phyloP scores from a whole-genome alignment of 1,140 invertebrate genomes.

The Harpegnathos saltator region DNA sequence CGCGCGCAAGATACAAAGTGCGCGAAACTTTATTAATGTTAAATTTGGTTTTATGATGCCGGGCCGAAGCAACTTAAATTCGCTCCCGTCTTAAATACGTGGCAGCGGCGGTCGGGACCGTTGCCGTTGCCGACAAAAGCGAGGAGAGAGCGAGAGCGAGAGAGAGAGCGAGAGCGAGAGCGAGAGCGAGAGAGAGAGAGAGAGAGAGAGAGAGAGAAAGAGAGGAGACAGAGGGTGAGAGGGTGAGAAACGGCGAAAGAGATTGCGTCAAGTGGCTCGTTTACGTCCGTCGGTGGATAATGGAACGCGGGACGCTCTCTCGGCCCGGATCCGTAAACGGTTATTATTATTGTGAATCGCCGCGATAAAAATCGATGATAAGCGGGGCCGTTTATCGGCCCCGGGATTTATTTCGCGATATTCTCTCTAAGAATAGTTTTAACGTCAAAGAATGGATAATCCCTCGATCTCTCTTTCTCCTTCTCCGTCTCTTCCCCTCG shows the following conservation, averaged over 20 bases:
- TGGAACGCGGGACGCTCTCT: conserved; percentile 19
- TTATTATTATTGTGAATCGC: conserved; percentile 53
- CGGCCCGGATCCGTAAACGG: conserved; percentile 39
- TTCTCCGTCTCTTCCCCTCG: no score
- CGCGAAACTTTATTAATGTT: conserved; percentile 65
- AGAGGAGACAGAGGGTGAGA: neutral
- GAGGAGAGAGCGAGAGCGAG: neutral
- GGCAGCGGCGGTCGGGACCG: conserved; percentile 11
- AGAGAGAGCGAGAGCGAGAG: neutral
- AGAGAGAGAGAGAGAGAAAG: conserved; percentile 32
- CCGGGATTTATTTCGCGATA: conserved; percentile 43
- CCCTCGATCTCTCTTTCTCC: no score
- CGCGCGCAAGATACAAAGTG: conserved; percentile 61
- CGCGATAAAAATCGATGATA: conserved; percentile 46
- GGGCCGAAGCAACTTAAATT: conserved; percentile 52
- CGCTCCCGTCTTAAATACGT: conserved; percentile 25
- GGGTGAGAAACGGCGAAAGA: conserved; percentile 11
- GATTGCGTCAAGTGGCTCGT: conserved; percentile 53
- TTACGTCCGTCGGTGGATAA: conserved; percentile 25
- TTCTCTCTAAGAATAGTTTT: conserved; percentile 32
- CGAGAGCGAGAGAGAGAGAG: neutral
- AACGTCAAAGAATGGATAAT: conserved; percentile 48
- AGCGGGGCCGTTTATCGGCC: conserved; percentile 32
- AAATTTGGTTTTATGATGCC: conserved; percentile 64
- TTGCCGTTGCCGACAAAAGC: conserved; percentile 32